Percentiles rank a stretch among this genome's conserved stretches.
Conservation (phyloP, 2,888 invertebrate genomes). For the Carpatolechia fugitivella region DNA sequence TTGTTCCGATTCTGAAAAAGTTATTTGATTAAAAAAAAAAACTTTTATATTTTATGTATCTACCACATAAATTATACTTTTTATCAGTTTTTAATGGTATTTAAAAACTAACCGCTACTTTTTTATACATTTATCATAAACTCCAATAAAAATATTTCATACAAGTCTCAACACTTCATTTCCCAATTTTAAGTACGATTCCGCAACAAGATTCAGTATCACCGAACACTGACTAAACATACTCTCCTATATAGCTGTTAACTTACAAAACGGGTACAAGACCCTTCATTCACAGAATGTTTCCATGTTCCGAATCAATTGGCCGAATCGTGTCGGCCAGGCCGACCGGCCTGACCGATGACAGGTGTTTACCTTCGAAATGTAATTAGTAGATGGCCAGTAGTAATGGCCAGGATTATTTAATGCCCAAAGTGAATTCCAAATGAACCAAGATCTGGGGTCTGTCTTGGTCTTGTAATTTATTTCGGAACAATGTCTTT, state of each 20-base stretch:
- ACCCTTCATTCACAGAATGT: neutral
- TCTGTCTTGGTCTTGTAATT: slow-evolving; percentile 55
- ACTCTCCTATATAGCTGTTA: neutral
- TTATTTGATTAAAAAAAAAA: too few relatives aligned
- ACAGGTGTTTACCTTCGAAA: slow-evolving; percentile 64
- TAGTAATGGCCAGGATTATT: slow-evolving; percentile 61
- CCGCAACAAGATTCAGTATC: neutral
- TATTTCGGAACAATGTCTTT: slow-evolving; percentile 32
- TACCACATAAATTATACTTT: too few relatives aligned
- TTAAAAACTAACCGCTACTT: too few relatives aligned
- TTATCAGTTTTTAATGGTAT: too few relatives aligned
- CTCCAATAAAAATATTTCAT: too few relatives aligned
- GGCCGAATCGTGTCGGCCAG: slow-evolving; percentile 8
- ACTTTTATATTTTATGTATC: too few relatives aligned
- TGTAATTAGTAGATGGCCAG: slow-evolving; percentile 55
- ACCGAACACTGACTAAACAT: neutral
- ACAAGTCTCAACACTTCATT: too few relatives aligned
- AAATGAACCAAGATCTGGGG: slow-evolving; percentile 55
- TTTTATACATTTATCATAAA: too few relatives aligned
- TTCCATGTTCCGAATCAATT: slow-evolving; percentile 7
- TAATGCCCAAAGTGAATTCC: slow-evolving; percentile 63
- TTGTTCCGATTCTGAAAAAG: too few relatives aligned
- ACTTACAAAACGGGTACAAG: neutral
- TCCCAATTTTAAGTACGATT: too few relatives aligned
- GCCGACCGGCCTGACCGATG: slow-evolving; percentile 18